Conservation (phyloP, 2,797 vertebrate genomes). For the Anguilla anguilla region DNA sequence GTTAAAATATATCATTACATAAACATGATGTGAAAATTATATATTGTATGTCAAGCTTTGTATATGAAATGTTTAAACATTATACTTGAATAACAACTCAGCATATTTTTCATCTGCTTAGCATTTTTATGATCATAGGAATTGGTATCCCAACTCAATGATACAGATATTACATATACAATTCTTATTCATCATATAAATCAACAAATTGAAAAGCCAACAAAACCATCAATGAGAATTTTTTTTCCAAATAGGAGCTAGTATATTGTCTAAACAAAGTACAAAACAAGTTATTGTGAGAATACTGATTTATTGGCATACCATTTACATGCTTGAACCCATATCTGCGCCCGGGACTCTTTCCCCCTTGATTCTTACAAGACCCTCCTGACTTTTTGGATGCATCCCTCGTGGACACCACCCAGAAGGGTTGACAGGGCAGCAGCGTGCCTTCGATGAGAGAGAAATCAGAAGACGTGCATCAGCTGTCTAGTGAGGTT, state of each 20-base stretch:
- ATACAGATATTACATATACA: neutral
- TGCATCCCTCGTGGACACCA: constrained; percentile 73
- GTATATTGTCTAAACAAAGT: neutral
- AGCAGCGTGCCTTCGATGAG: constrained; percentile 58
- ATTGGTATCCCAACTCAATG: neutral
- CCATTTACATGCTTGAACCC: constrained; percentile 88
- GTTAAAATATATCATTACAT: constrained; percentile 24
- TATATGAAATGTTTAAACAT: neutral
- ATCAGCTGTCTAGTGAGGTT: neutral
- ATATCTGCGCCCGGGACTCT: constrained; percentile 80
- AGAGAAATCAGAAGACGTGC: constrained; percentile 27
- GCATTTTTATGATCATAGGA: neutral
- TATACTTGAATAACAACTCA: neutral
- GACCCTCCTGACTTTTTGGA: constrained; percentile 88
- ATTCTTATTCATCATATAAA: neutral
- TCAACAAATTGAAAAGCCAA: neutral
- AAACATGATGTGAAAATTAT: neutral
- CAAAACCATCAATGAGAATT: neutral
- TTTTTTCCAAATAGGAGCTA: neutral
- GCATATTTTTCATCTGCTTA: neutral
- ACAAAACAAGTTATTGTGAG: neutral
- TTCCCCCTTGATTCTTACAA: constrained; percentile 85
- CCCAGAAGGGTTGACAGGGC: constrained; percentile 47
- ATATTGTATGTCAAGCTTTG: neutral
- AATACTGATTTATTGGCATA: constrained; percentile 50